Conservation (phyloP, 2,888 invertebrate species). For the Agrochola macilenta region DNA sequence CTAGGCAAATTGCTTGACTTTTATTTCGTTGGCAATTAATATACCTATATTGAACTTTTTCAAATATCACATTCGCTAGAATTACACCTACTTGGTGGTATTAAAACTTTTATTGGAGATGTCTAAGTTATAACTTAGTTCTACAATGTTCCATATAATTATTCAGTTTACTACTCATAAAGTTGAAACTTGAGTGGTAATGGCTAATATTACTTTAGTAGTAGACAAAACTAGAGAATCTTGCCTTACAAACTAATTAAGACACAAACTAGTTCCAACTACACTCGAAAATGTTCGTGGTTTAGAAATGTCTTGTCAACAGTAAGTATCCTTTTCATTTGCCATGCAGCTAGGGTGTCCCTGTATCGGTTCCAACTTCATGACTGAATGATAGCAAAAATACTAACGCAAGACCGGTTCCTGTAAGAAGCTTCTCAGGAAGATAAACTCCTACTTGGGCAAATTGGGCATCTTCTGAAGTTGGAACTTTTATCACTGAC, state of each 20-base stretch:
- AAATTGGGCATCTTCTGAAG: too few relatives aligned
- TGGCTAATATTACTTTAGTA: conserved; percentile 15
- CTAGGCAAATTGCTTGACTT: too few relatives aligned
- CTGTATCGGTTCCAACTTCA: background rate
- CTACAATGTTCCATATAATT: conserved; percentile 18
- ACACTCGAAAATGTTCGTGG: background rate
- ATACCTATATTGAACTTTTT: too few relatives aligned
- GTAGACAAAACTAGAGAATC: background rate
- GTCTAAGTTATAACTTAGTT: conserved; percentile 24
- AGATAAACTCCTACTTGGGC: background rate
- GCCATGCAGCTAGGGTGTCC: background rate
- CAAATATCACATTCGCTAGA: background rate
- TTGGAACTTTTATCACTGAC: background rate
- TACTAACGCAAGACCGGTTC: too few relatives aligned
- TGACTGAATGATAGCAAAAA: background rate
- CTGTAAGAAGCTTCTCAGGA: background rate
- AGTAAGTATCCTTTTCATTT: background rate
- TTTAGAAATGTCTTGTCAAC: background rate
- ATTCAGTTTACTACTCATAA: conserved; percentile 31
- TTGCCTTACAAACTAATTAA: conserved; percentile 1
- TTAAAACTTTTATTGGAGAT: conserved; percentile 32
- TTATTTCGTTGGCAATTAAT: too few relatives aligned
- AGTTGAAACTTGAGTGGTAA: conserved; percentile 33
- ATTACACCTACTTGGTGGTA: conserved; percentile 8
- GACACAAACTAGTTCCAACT: background rate